Evolutionary conservation across 2,113 vertebrate genomes (phyloP).

Genomic region (Gnathonemus longibarbis): DNA sequence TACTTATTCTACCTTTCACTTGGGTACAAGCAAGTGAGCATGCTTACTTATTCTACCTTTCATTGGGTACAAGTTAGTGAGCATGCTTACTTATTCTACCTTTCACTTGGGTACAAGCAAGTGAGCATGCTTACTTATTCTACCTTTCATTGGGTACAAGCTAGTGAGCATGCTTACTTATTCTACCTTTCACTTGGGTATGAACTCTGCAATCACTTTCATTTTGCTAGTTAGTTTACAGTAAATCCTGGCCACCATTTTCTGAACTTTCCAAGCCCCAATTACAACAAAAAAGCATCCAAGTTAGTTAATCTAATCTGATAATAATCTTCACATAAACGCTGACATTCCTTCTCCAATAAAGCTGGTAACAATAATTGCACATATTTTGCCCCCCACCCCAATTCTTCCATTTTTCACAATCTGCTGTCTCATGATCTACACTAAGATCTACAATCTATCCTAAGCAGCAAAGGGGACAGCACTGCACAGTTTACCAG

Average conservation of each 20-base stretch:
- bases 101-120: not conserved
- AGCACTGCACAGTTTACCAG: not conserved
- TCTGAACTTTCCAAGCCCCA: not conserved
- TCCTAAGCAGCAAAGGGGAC: not conserved
- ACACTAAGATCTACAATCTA: no score
- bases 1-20: not conserved
- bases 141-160: not conserved
- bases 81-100: no score
- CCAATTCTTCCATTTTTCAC: not conserved
- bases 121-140: not conserved
- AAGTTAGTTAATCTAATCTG: not conserved
- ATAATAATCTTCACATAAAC: not conserved
- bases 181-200: not conserved
- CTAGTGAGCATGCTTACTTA: not conserved
- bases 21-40: not conserved
- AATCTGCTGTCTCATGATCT: not conserved
- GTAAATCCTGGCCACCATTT: not conserved
- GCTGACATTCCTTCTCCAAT: not conserved
- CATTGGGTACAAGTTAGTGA: not conserved
- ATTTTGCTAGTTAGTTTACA: not conserved
- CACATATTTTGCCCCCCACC: not conserved
- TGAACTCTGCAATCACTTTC: not conserved
- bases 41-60: not conserved
- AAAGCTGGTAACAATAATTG: not conserved
- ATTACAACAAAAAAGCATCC: not conserved